Conservation (phyloP, 37 sponge, comb jelly and placozoan species). For the Ianthella basta region DNA sequence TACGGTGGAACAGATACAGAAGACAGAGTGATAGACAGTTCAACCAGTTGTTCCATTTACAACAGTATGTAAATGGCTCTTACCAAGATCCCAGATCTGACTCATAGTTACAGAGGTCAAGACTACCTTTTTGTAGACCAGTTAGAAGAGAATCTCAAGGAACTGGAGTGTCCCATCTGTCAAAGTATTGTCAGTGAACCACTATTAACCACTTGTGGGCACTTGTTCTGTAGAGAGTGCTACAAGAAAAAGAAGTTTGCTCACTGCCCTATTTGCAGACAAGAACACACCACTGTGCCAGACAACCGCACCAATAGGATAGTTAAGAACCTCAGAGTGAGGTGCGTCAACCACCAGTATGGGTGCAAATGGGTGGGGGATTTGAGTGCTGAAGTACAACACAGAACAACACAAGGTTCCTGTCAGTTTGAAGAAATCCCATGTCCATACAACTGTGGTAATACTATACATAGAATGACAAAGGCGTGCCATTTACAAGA, state of each 20-base stretch:
- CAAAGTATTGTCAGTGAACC: constrained; percentile 6
- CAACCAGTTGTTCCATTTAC: too few species aligned
- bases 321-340: background rate
- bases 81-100: background rate
- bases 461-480: background rate
- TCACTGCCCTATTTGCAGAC: background rate
- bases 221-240: constrained; percentile 25
- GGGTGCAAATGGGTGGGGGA: background rate
- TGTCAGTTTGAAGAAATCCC: background rate
- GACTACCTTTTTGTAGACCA: constrained; percentile 1
- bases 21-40: too few species aligned
- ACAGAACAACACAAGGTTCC: background rate
- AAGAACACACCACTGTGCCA: background rate
- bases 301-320: background rate
- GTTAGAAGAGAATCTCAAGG: background rate
- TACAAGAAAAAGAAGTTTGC: too few species aligned
- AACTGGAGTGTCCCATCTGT: constrained; percentile 8
- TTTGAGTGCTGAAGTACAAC: background rate
- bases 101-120: background rate
- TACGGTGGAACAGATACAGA: too few species aligned
- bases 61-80: background rate
- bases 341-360: background rate
- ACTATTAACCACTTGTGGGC: constrained; percentile 17
- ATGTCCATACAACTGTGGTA: background rate
- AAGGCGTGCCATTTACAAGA: background rate